These are phyloP conservation scores for Verasper variegatus DNA, from an alignment of 2,113 vertebrate species.

Conservation along the genomic window DNA sequence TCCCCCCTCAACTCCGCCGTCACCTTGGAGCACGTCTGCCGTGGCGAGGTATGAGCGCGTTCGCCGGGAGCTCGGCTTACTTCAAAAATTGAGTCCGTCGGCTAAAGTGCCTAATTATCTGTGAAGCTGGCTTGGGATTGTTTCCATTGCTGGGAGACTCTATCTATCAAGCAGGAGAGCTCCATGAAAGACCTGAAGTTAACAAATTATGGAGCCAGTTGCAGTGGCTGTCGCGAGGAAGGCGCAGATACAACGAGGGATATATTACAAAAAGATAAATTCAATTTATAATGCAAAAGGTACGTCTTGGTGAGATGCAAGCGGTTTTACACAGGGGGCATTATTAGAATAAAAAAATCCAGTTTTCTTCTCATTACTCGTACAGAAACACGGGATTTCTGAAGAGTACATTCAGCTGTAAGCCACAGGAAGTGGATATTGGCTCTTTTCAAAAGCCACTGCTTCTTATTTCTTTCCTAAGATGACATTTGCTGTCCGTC, in stretches of 20 bases:
- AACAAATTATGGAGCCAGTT: slow-evolving; percentile 76
- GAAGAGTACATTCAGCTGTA: slow-evolving; percentile 18
- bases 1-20: not conserved
- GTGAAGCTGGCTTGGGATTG: slow-evolving; percentile 79
- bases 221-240: slow-evolving; percentile 32
- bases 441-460: slow-evolving; percentile 38
- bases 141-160: slow-evolving; percentile 74
- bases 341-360: not conserved
- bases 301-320: not conserved
- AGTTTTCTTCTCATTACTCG: not conserved
- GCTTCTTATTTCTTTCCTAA: slow-evolving; percentile 43
- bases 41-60: slow-evolving; percentile 36
- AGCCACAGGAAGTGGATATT: slow-evolving; percentile 27
- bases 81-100: slow-evolving; percentile 68
- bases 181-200: slow-evolving; percentile 74
- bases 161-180: slow-evolving; percentile 72
- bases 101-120: slow-evolving; percentile 82
- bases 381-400: too few species aligned
- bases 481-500: slow-evolving; percentile 69
- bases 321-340: not conserved
- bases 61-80: slow-evolving; percentile 57
- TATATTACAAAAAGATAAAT: slow-evolving; percentile 14
- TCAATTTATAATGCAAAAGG: slow-evolving; percentile 9
- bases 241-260: not conserved
- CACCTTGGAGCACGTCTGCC: slow-evolving; percentile 20